Percentiles rank a stretch among this genome's conserved stretches.
Evolutionary conservation across 2,888 invertebrate species (phyloP).

Genomic region (Azorinus chamasolen): DNA sequence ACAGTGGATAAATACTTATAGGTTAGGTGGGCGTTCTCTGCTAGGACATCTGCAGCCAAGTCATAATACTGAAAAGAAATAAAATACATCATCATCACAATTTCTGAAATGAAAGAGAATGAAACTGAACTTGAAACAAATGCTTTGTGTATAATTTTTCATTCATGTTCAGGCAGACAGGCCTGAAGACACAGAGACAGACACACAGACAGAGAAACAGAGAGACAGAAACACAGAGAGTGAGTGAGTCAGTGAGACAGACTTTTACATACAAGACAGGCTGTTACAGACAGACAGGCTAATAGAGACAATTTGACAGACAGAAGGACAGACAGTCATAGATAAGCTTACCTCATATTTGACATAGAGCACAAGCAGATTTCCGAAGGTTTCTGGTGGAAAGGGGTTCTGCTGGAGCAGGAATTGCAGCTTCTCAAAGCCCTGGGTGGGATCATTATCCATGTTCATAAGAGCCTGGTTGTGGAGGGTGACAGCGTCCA

Average conservation of each 20-base stretch:
- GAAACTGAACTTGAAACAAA: no score
- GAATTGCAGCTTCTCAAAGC: slow-evolving; percentile 97
- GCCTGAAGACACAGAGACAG: no score
- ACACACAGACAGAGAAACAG: no score
- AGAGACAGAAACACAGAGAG: no score
- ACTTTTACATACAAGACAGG: no score
- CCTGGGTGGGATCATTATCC: slow-evolving; percentile 95
- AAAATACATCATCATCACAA: neutral
- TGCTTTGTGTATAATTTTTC: no score
- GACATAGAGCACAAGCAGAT: slow-evolving; percentile 97
- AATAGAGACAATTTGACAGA: no score
- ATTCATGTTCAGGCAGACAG: no score
- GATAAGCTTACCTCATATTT: slow-evolving; percentile 91
- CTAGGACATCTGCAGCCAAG: slow-evolving; percentile 98
- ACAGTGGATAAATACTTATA: slow-evolving; percentile 97
- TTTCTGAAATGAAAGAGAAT: no score
- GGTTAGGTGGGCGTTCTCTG: slow-evolving; percentile 98
- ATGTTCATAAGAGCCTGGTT: slow-evolving; percentile 98
- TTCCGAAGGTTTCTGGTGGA: slow-evolving; percentile 99
- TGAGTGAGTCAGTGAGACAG: no score
- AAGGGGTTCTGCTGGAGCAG: slow-evolving; percentile 98
- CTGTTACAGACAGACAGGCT: no score
- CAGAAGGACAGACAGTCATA: neutral
- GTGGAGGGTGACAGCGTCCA: slow-evolving; percentile 98
- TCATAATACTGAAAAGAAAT: slow-evolving; percentile 91